Percentiles rank a stretch among this genome's conserved stretches.
phyloP scores from a whole-genome alignment of 2,797 vertebrate genomes.

The Pelochelys cantorii region DNA sequence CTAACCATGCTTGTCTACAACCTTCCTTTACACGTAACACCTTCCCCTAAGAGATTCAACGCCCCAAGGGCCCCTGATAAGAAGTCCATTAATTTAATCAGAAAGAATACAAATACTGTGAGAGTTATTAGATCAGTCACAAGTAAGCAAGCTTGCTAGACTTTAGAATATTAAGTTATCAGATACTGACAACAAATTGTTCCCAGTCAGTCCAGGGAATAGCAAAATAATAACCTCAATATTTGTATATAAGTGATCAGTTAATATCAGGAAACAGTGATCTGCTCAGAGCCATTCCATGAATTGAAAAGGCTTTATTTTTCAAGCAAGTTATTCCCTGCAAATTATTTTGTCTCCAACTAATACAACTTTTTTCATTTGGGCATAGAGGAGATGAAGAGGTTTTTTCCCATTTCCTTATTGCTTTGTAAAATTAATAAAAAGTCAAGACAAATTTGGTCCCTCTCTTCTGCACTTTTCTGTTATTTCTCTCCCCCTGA shows the following conservation, averaged over 20 bases:
- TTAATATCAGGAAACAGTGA: not conserved
- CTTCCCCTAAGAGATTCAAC: not conserved
- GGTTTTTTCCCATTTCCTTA: not conserved
- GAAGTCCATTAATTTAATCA: not conserved
- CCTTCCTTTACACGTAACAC: not conserved
- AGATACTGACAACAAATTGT: accelerated
- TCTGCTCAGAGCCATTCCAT: not conserved
- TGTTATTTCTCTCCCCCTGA: not conserved
- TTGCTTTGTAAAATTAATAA: not conserved
- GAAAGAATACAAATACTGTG: not conserved
- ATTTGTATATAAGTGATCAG: not conserved
- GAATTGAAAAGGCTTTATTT: not conserved
- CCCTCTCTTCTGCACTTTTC: not conserved
- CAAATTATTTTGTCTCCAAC: not conserved
- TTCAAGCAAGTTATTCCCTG: not conserved
- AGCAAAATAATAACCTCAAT: not conserved
- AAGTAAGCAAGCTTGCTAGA: not conserved
- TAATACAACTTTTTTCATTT: not conserved
- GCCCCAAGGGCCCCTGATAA: not conserved
- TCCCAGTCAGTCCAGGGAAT: not conserved
- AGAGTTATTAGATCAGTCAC: not conserved
- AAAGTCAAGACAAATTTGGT: not conserved
- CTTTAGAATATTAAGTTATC: not conserved
- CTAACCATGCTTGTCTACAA: accelerated
- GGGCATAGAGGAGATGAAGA: accelerated